phyloP scores from a whole-genome alignment of 2,797 vertebrate species.

The Ctenosaura bakeri region DNA sequence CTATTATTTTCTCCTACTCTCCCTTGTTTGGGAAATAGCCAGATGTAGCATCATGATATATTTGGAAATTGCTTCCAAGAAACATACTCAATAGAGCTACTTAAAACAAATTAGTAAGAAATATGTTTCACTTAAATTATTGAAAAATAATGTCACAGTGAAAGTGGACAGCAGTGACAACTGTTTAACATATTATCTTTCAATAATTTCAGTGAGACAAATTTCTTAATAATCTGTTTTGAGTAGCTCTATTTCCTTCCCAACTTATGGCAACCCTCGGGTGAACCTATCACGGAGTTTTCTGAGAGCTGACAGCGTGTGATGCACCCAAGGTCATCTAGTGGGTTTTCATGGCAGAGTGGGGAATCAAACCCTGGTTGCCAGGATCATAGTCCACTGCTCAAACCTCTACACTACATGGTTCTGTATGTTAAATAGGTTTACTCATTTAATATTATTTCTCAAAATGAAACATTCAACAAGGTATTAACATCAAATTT shows the following conservation, averaged over 20 bases:
- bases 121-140: neutral
- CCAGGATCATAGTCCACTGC: too few species aligned
- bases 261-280: too few species aligned
- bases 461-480: neutral
- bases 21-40: neutral
- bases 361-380: too few species aligned
- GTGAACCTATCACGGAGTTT: too few species aligned
- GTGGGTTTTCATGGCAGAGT: too few species aligned
- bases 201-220: neutral
- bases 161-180: too few species aligned
- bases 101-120: neutral
- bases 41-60: neutral
- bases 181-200: neutral
- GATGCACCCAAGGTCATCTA: too few species aligned
- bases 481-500: neutral
- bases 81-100: neutral
- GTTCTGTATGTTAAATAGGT: neutral
- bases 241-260: neutral
- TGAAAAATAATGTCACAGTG: too few species aligned
- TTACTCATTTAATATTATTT: neutral
- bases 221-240: neutral
- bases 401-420: too few species aligned
- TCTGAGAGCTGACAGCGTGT: too few species aligned
- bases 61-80: neutral
- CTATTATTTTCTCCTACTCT: neutral